Evolutionary conservation across 2,888 invertebrate genomes (phyloP), one percentile per base, ranked within the genome.

Genomic region (Diarsia rubi): DNA sequence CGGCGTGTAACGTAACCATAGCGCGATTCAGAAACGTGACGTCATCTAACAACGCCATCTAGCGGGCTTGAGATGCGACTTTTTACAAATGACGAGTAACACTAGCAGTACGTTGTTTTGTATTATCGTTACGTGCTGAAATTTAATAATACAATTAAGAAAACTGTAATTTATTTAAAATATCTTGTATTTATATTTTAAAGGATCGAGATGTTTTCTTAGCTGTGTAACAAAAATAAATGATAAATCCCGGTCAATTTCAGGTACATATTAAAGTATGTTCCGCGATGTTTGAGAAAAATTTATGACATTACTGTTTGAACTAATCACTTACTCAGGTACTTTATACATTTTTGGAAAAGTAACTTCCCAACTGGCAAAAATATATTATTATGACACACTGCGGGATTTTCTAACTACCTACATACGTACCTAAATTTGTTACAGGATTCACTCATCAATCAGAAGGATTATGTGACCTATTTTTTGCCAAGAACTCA

Each of bases 1-100:
- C 47, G 12, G 21, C 42, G 42, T 62, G 76, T 76, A 78, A 76
- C 78, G 63, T 49, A 78, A 76, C 78, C 75, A 76, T 76, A 76
- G 78, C 78, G 76, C 76, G 78, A 76, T 78, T 76, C 76, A 76
- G 76, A 2, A 63, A 78, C 47, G 5, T 27, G 37, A 45, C 12
- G 12, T 59, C 44, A 67, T 8, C 62, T 47, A 67, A 78, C 75
- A 78, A 63, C 52, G 63, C 78, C 76, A 78, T 78, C 76, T 76
- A 76, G 69, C 1, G n/a, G 44, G 16, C 1, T 44, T 24, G 3
- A 63, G 3, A 19, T 8, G 8, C 31, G 60, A 63, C n/a, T 24
- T 57, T 54, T 60, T 3, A 54, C 12, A 3, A 4, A 31, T 59
- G 31, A 19, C 0, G 9, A 19, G 4, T 31, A 57, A 9, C 14